These are phyloP conservation scores for Drosophila mimica DNA, from an alignment of 2,888 invertebrate genomes.

Conservation along the genomic window DNA sequence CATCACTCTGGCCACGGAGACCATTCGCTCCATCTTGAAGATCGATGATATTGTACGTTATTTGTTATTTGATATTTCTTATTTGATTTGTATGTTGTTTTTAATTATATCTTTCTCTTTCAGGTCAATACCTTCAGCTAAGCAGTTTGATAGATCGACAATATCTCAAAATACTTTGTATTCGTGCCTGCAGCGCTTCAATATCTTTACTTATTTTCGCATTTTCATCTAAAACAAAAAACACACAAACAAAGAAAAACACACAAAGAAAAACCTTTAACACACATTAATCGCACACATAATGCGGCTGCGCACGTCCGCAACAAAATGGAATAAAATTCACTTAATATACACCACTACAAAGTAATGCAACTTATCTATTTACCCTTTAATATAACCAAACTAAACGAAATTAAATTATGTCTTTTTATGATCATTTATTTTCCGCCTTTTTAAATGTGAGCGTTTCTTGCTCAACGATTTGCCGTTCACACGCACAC, in stretches of 20 bases:
- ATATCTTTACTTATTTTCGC: slow-evolving; percentile 48
- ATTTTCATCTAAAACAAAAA: slow-evolving; percentile 59
- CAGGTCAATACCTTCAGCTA: slow-evolving; percentile 82
- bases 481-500: slow-evolving; percentile 25
- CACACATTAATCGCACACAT: slow-evolving; percentile 42
- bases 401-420: slow-evolving; percentile 8
- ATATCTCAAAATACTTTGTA: slow-evolving; percentile 23
- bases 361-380: slow-evolving; percentile 48
- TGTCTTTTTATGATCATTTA: not conserved
- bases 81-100: slow-evolving; percentile 1
- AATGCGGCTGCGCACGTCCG: slow-evolving; percentile 44
- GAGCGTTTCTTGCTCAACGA: too few species aligned
- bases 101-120: not conserved
- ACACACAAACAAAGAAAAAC: slow-evolving; percentile 18
- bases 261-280: slow-evolving; percentile 29
- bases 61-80: not conserved
- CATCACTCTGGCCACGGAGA: slow-evolving; percentile 97
- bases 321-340: slow-evolving; percentile 68
- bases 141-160: slow-evolving; percentile 26
- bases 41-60: slow-evolving; percentile 97
- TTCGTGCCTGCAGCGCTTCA: slow-evolving; percentile 44
- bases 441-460: not conserved
- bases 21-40: slow-evolving; percentile 98
- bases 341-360: slow-evolving; percentile 60
- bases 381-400: slow-evolving; percentile 59